A percentile compares a stretch with the other conserved stretches of the same genome.
phyloP scores from a whole-genome alignment of 2,113 vertebrate species.

The Nematolebias whitei region DNA sequence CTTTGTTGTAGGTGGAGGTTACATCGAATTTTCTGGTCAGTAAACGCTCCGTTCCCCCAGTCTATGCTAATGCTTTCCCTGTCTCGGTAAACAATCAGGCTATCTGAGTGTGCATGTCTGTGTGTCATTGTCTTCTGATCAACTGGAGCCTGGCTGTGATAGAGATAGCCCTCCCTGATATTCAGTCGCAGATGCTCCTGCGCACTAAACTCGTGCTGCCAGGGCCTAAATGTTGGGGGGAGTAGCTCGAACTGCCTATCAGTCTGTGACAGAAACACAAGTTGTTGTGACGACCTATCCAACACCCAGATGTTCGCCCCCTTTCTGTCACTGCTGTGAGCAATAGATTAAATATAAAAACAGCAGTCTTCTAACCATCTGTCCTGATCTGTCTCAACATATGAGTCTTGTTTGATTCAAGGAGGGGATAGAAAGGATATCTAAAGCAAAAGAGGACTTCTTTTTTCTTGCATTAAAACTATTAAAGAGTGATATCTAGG shows the following conservation, averaged over 20 bases:
- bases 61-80: conserved; percentile 16
- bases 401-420: conserved; percentile 58
- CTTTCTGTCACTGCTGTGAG: conserved; percentile 54
- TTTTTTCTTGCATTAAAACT: not conserved
- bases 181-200: conserved; percentile 54
- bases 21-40: conserved; percentile 29
- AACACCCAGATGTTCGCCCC: conserved; percentile 25
- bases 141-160: conserved; percentile 56
- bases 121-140: conserved; percentile 56
- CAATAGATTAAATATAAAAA: conserved; percentile 55
- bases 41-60: not conserved
- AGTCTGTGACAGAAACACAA: conserved; percentile 42
- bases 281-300: conserved; percentile 33
- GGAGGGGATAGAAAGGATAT: conserved; percentile 38
- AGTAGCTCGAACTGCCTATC: conserved; percentile 51
- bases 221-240: conserved; percentile 30
- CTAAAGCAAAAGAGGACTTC: conserved; percentile 13
- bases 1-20: conserved; percentile 41
- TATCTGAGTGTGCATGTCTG: conserved; percentile 28
- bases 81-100: conserved; percentile 44
- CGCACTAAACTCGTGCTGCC: conserved; percentile 25
- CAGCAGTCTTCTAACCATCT: conserved; percentile 59
- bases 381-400: conserved; percentile 55
- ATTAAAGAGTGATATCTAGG: too few relatives aligned
- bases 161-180: conserved; percentile 50